Base-by-base conservation (phyloP, 2,888 invertebrate genomes). In the Chirona hameri region DNA sequence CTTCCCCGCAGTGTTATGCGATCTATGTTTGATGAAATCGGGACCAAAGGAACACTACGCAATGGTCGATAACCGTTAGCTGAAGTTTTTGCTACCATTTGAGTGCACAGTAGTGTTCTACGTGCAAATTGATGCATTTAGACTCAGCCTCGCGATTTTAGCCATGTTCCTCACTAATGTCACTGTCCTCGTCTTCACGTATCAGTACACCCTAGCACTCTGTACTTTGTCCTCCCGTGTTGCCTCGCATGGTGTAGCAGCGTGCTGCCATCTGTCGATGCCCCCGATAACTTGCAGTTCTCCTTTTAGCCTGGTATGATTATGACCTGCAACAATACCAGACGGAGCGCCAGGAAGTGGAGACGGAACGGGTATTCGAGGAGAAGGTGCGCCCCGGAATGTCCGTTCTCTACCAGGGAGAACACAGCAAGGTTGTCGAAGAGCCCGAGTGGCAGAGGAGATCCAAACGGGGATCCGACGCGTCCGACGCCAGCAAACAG, bases 281-380 rank as follows among this genome's bases (percentile, higher is more conserved):
- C 76, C 55, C 65, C 24, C 55, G 81, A 55, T 79, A 31, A 29
- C 79, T 79, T 55, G 76, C 24, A 46, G 81, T 79, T 52, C 55
- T 55, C 79, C 82, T 86, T 88, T 86, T 89, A 94, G 96, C 96
- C 86, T 97, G 96, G 96, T 97, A 97, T 90, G 96, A 97, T 90
- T 91, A 92, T 87, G 96, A 95, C 88, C 92, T 95, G 88, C 91
- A 93, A 85, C 92, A 92, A 88, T 96, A 95, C 89, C 96, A 96
- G 89, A 91, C 92, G 88, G 93, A 93, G 86, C 93, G 95, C 85
- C 90, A 91, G 88, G 94, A 93, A 86, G 94, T 93, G 82, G 96
- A 97, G 89, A 90, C 96, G 86, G 95, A 95, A 88, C 93, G 93
- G 88, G 92, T 94, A 81, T 96, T 96, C 88, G 95, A 95, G 87